Percentiles rank a stretch among this genome's conserved stretches.
Evolutionary conservation across 1,140 invertebrate genomes (phyloP).

Genomic region (Panulirus ornatus): DNA sequence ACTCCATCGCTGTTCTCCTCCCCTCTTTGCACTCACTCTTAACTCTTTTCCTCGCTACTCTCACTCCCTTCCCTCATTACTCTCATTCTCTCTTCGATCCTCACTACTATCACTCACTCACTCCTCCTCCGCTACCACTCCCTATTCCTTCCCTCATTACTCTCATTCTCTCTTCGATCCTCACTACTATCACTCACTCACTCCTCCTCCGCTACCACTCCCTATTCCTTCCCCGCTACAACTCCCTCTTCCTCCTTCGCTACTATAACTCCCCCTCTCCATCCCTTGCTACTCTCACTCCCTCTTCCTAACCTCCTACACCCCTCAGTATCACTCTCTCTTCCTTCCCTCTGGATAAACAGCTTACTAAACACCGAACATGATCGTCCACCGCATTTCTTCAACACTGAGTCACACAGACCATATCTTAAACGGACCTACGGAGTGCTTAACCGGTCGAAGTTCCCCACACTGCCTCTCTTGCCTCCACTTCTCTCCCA

Average conservation of each 20-base stretch:
- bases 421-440: too few relatives aligned
- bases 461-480: too few relatives aligned
- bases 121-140: background rate
- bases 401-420: too few relatives aligned
- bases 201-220: background rate
- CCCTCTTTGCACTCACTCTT: background rate
- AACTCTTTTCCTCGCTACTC: background rate
- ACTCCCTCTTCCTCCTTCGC: background rate
- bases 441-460: too few relatives aligned
- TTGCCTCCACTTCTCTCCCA: too few relatives aligned
- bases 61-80: background rate
- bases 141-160: background rate
- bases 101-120: background rate
- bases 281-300: slow-evolving; percentile 6
- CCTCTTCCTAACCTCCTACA: background rate
- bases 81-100: too few relatives aligned
- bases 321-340: background rate
- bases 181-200: background rate
- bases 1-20: too few relatives aligned
- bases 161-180: background rate
- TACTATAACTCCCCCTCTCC: slow-evolving; percentile 8
- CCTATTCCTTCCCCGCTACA: background rate
- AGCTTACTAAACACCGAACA: background rate
- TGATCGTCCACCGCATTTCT: too few relatives aligned
- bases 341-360: background rate